Percentiles rank a stretch among this genome's conserved stretches.
phyloP scores from a whole-genome alignment of 2,888 invertebrate genomes.

The Drosophila mercatorum region DNA sequence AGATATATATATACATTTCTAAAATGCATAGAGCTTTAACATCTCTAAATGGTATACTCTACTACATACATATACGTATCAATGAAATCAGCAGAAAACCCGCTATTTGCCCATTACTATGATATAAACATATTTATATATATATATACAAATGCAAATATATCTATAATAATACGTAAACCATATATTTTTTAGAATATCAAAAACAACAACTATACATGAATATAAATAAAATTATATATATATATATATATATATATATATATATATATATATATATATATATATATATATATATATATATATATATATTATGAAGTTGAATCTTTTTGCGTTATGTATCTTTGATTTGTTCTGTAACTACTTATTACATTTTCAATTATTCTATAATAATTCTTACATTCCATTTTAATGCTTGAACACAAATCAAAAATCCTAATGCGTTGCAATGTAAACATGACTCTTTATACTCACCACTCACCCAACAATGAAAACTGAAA shows the following conservation, averaged over 20 bases:
- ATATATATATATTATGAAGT: conserved; percentile 18
- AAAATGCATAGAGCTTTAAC: conserved; percentile 56
- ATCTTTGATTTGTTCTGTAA: conserved; percentile 20
- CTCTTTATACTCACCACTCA: conserved; percentile 67
- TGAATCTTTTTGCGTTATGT: conserved; percentile 30
- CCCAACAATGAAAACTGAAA: conserved; percentile 47
- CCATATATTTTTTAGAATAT: conserved; percentile 40
- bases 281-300: conserved; percentile 16
- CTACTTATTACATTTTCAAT: conserved; percentile 58
- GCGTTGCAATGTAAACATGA: conserved; percentile 68
- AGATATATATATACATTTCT: conserved; percentile 14
- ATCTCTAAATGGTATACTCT: conserved; percentile 55
- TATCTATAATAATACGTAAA: conserved; percentile 9
- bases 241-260: conserved; percentile 11
- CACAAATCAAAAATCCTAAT: conserved; percentile 52
- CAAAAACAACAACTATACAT: conserved; percentile 7
- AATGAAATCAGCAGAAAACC: conserved; percentile 26
- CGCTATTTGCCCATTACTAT: conserved; percentile 50
- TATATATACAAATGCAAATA: conserved; percentile 3
- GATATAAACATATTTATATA: conserved; percentile 23
- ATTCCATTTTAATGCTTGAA: conserved; percentile 70
- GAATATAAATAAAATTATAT: neutral
- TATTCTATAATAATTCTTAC: conserved; percentile 72
- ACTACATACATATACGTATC: conserved; percentile 30
- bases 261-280: conserved; percentile 14